A percentile compares a stretch with the other conserved stretches of the same genome.
These are phyloP conservation scores for Pristionchus maxplancki DNA, from an alignment of 2,888 invertebrate genomes.

Conservation along the genomic window DNA sequence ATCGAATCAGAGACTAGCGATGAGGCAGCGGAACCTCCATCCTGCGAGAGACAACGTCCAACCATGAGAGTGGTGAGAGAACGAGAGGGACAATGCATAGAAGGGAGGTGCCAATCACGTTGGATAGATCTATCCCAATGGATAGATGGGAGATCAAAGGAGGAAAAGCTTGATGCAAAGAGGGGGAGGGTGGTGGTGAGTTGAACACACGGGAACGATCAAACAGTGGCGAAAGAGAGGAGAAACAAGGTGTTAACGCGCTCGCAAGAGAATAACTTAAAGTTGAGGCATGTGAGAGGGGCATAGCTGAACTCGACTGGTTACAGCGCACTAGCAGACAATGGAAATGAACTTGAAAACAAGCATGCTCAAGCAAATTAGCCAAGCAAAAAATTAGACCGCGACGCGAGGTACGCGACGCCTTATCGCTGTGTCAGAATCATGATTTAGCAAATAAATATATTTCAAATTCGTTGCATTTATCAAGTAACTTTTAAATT, in stretches of 20 bases:
- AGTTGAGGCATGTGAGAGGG: not conserved
- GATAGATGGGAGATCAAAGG: constrained; percentile 38
- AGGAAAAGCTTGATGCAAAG: constrained; percentile 18
- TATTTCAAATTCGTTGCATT: not conserved
- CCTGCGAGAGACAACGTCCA: constrained; percentile 36
- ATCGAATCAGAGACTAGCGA: constrained; percentile 38
- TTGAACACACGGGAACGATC: constrained; percentile 34
- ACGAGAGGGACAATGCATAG: constrained; percentile 11
- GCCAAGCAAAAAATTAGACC: not conserved
- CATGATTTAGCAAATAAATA: not conserved
- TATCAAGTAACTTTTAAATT: not conserved
- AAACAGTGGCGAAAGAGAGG: constrained; percentile 25
- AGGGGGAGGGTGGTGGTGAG: not conserved
- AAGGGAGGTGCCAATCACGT: constrained; percentile 42
- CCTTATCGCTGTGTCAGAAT: not conserved
- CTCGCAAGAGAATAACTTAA: not conserved
- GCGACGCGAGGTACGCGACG: constrained; percentile 12
- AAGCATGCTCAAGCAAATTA: not conserved
- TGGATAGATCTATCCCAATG: not conserved
- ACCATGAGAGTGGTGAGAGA: constrained; percentile 4
- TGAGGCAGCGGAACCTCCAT: constrained; percentile 39
- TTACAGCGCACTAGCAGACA: not conserved
- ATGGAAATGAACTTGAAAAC: constrained; percentile 9
- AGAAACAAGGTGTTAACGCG: constrained; percentile 6
- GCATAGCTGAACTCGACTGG: not conserved